Base-by-base conservation (phyloP, 2,113 vertebrate species). In the Tricholaema leucomelas region DNA sequence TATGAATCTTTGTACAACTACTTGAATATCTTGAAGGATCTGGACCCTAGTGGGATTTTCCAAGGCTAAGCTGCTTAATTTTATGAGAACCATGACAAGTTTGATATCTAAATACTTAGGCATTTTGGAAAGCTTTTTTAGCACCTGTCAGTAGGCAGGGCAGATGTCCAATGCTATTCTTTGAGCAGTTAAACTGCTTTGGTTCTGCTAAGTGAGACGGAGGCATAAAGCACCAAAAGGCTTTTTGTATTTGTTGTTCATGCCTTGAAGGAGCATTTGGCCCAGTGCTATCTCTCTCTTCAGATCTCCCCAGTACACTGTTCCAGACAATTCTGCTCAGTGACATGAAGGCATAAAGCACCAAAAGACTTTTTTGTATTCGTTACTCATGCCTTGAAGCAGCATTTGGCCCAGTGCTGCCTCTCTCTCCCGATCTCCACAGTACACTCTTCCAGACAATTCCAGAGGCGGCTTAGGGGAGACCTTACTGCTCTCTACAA, bases 361-460 rank as follows among this genome's bases (percentile, higher is more conserved):
- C 6, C 7, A 3, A 70, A 87, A 74, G 30, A n/a, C 50, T 16
- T 87, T 78, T 61, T 65, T n/a, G 58, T 86, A 11, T 21, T 55
- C 11, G 40, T 76, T 88, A 88, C 31, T 76, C 73, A 42, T 15
- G 31, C 46, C 81, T 79, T 33, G 52, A 91, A 69, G 78, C 35
- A 90, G 10, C 6, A 1, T 74, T 80, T 88, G 48, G 48, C 55
- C 55, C 8, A 2, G 46, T 66, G 40, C 38, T 72, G n/a, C 8
- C 52, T 71, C 38, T 76, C 48, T 61, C 35, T 33, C 73, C 77
- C 80, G 72, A 85, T 40, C 56, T 56, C 67, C 60, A 67, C 55
- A 93, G 76, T 80, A 81, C 56, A 64, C 77, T 95, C 44, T 94
- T 87, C 58, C 71, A 65, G n/a, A n/a, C n/a, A n/a, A n/a, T 91